Evolutionary conservation across 2,888 invertebrate species (phyloP), one percentile per base, ranked within the genome.

Genomic region (Geophilus truncorum): DNA sequence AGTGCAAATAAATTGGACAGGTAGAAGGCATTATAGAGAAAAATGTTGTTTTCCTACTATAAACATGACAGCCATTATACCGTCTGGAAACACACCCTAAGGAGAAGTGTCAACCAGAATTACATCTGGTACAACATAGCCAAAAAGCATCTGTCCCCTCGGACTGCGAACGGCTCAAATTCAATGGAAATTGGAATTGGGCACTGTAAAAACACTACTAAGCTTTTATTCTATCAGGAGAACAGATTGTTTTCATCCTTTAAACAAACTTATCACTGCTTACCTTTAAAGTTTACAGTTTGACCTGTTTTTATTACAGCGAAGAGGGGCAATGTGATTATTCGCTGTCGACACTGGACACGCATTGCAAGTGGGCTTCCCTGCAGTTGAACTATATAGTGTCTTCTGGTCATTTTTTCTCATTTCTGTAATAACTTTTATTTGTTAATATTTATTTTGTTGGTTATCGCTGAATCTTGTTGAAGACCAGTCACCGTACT

Each of bases 41-140:
- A 70, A 70, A 70, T 70, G 70, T 70, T 70, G 70, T 70, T 70
- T 70, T 70, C 70, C 70, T n/a, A 28, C 70, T 70, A 70, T 70
- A 70, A 70, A 70, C 70, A 70, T 70, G 70, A 70, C 70, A 70
- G n/a, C 70, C 70, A 70, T 70, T 70, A 70, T 70, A 28, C 70
- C 28, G 70, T 70, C 25, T 70, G n/a, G 70, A 70, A 70, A 70
- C 70, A 70, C 70, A 70, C 70, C 70, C 70, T 70, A 28, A 70
- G 70, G 70, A 70, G 25, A 28, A 28, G 70, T 70, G 70, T 70
- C 70, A 70, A 70, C 70, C 70, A 28, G 70, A 70, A 70, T 70
- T 70, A 70, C 70, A 70, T 70, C 25, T 70, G 28, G 70, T 28
- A n/a, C 70, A 28, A 70, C 70, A 70, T 28, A 70, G 70, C 28